Conservation (phyloP, 2,113 vertebrate genomes). For the Microtus richardsoni region DNA sequence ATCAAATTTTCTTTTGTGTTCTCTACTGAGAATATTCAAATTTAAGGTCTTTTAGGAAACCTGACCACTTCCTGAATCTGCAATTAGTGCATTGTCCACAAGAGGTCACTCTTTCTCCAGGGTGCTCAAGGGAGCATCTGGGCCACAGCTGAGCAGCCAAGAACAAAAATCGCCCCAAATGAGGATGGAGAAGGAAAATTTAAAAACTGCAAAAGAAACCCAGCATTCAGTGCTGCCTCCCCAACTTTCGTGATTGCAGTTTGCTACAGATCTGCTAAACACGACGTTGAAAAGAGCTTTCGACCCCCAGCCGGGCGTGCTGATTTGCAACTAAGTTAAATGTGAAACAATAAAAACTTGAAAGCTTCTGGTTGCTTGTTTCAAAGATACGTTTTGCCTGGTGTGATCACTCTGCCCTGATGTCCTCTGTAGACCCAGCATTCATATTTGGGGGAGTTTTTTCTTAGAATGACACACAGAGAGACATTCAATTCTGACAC, state of each 20-base stretch:
- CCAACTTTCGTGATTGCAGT: not conserved
- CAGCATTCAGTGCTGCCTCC: not conserved
- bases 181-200: not conserved
- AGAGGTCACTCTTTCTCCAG: constrained; percentile 65
- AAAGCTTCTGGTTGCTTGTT: not conserved
- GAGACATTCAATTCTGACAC: not conserved
- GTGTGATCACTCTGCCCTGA: not conserved
- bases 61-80: not conserved
- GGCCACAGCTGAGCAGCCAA: not conserved
- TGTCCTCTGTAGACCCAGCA: not conserved
- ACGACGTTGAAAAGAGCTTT: not conserved
- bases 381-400: not conserved
- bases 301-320: fast-evolving
- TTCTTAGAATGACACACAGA: not conserved
- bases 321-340: not conserved
- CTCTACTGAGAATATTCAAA: not conserved
- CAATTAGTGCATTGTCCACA: constrained; percentile 13
- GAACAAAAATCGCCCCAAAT: not conserved
- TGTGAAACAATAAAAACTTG: not conserved
- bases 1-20: not conserved
- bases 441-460: not conserved
- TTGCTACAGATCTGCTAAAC: not conserved
- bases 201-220: not conserved
- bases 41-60: not conserved
- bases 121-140: not conserved